Evolutionary conservation across 2,797 vertebrate genomes (phyloP), one percentile per base, ranked within the genome.

Genomic region (Macropus fuliginosus): DNA sequence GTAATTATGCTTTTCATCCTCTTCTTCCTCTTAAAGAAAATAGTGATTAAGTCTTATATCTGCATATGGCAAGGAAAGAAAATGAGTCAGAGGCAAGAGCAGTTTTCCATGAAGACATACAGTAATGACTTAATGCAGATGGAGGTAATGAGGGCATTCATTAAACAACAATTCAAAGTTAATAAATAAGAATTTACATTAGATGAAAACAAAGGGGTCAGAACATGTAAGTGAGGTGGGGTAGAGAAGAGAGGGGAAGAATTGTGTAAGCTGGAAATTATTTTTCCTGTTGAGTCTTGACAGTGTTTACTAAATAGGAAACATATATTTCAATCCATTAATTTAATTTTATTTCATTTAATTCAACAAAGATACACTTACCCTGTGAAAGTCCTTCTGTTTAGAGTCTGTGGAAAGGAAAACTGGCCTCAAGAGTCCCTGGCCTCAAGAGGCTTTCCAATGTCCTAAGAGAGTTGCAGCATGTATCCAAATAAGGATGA

Each of bases 101-200:
- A 27, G 14, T 16, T 81, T 81, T 52, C 62, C 93, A 87, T 81
- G 28, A 27, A 50, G 91, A 56, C 29, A 81, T 91, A 90, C 93
- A 62, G n/a, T 54, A 74, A 92, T 56, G 62, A 93, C 40, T 81
- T 3, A 81, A 46, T 81, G n/a, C 90, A 46, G 54, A 94, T 28
- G 21, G 16, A 90, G 54, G 93, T 94, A 16, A 91, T 62, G 57
- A 96, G 92, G 92, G 52, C 87, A 91, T 95, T 93, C 96, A 92
- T 11, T 62, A 90, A 96, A 94, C 91, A 94, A 91, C 92, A 55
- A 96, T 91, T 50, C 95, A 91, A 54, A 90, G 74, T 66, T 56
- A 91, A 91, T 90, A 87, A 91, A 74, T 90, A 90, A 87, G 92
- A 10, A 89, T 96, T 92, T 94, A 59, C 87, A 54, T 89, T 92